phyloP scores from a whole-genome alignment of 92 coral and sea anemone genomes.

The Meandrina meandrites region DNA sequence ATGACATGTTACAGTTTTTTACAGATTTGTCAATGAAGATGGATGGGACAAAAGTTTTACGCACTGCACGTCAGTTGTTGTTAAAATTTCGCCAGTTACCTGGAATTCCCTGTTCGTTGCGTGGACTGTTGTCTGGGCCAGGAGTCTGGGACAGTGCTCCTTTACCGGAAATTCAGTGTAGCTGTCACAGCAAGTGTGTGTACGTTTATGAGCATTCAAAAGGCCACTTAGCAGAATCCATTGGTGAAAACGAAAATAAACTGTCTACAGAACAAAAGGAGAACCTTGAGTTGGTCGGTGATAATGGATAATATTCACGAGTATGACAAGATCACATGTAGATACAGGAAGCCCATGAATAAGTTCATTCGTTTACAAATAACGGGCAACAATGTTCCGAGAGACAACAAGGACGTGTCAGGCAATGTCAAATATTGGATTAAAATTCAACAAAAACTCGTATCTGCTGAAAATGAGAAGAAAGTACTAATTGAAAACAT shows the following conservation, averaged over 20 bases:
- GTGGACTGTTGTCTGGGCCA: conserved; percentile 95
- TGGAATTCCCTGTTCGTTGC: conserved; percentile 87
- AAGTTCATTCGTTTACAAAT: too few relatives aligned
- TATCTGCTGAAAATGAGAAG: too few relatives aligned
- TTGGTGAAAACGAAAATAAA: neutral
- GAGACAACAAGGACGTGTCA: too few relatives aligned
- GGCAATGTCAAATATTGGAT: too few relatives aligned
- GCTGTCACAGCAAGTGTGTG: conserved; percentile 72
- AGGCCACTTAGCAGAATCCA: neutral
- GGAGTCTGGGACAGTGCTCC: conserved; percentile 99
- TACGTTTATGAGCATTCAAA: conserved; percentile 16
- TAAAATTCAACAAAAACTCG: too few relatives aligned
- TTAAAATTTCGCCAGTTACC: conserved; percentile 93
- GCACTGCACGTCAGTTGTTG: conserved; percentile 87
- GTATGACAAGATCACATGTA: neutral
- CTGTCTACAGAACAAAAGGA: neutral
- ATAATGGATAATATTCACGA: neutral
- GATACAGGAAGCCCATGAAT: neutral
- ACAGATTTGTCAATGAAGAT: conserved; percentile 93
- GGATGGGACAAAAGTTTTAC: conserved; percentile 89
- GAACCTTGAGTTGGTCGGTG: neutral
- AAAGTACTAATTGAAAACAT: too few relatives aligned
- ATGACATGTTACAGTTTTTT: conserved; percentile 92
- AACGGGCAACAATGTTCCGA: too few relatives aligned
- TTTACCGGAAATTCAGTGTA: conserved; percentile 89